Percentiles rank a stretch among this genome's conserved stretches.
phyloP scores from a whole-genome alignment of 2,113 vertebrate genomes.

The Sebastes fasciatus region DNA sequence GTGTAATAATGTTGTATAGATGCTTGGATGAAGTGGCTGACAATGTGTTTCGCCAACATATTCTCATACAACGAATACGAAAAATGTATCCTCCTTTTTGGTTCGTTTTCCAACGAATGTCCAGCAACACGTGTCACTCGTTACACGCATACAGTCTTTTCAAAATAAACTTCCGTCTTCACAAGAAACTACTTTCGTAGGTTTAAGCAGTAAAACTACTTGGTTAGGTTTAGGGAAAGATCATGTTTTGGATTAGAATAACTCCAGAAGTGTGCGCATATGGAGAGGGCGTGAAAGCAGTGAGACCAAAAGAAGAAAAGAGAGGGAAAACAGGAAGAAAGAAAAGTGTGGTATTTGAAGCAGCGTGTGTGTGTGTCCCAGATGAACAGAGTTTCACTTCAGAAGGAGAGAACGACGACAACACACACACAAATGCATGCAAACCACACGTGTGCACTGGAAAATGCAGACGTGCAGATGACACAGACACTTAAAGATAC shows the following conservation, averaged over 20 bases:
- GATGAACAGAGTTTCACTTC: conserved; percentile 24
- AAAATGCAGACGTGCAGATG: not conserved
- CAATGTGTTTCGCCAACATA: too few relatives aligned
- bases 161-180: too few relatives aligned
- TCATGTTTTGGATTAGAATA: too few relatives aligned
- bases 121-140: too few relatives aligned
- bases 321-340: not conserved
- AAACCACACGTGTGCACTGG: not conserved
- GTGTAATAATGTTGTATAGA: not conserved
- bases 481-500: too few relatives aligned
- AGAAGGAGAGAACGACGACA: conserved; percentile 15
- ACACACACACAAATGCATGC: not conserved
- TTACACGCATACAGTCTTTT: too few relatives aligned
- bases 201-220: too few relatives aligned
- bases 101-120: too few relatives aligned
- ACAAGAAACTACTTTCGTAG: too few relatives aligned
- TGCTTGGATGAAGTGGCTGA: not conserved
- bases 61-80: too few relatives aligned
- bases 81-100: too few relatives aligned
- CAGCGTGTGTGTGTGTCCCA: not conserved
- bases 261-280: not conserved
- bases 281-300: not conserved
- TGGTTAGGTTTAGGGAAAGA: too few relatives aligned
- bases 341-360: not conserved
- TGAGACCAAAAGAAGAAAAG: not conserved